Percentiles rank a stretch among this genome's conserved stretches.
These are phyloP conservation scores for Drosophila sp. DNA, from an alignment of 1,140 invertebrate genomes.

Conservation along the genomic window DNA sequence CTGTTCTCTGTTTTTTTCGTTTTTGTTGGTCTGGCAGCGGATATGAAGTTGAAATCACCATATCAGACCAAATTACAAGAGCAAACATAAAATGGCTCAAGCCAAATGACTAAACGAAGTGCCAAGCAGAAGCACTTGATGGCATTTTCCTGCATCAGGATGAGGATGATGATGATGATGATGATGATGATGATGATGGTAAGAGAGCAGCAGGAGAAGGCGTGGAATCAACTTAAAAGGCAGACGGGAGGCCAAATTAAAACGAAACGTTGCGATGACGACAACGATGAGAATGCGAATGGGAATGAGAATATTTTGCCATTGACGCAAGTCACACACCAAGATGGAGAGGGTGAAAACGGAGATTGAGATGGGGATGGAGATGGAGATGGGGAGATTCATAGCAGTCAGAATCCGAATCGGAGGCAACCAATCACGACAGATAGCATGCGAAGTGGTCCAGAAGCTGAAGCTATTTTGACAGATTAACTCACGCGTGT, in stretches of 20 bases:
- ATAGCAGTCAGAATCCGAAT: constrained; percentile 32
- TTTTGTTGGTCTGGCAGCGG: constrained; percentile 53
- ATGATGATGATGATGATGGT: constrained; percentile 1
- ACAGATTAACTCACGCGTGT: constrained; percentile 79
- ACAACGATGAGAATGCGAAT: constrained; percentile 2
- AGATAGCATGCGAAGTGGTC: constrained; percentile 48
- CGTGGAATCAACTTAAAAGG: constrained; percentile 55
- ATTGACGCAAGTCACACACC: constrained; percentile 61
- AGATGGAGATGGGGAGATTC: not conserved
- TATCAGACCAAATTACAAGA: constrained; percentile 77
- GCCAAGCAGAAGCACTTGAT: constrained; percentile 63
- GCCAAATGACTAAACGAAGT: constrained; percentile 80
- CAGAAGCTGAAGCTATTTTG: constrained; percentile 61
- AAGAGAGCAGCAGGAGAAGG: not conserved
- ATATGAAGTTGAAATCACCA: constrained; percentile 78
- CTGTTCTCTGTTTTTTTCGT: constrained; percentile 33
- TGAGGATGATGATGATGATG: constrained; percentile 11
- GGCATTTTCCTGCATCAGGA: constrained; percentile 35
- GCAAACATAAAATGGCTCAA: constrained; percentile 78
- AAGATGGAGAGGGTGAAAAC: not conserved
- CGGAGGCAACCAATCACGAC: constrained; percentile 51
- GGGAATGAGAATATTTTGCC: constrained; percentile 27
- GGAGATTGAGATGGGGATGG: not conserved
- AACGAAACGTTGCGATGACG: constrained; percentile 66
- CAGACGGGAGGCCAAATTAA: constrained; percentile 66